Conservation (phyloP, 2,113 vertebrate genomes). For the Apeltes quadracus region DNA sequence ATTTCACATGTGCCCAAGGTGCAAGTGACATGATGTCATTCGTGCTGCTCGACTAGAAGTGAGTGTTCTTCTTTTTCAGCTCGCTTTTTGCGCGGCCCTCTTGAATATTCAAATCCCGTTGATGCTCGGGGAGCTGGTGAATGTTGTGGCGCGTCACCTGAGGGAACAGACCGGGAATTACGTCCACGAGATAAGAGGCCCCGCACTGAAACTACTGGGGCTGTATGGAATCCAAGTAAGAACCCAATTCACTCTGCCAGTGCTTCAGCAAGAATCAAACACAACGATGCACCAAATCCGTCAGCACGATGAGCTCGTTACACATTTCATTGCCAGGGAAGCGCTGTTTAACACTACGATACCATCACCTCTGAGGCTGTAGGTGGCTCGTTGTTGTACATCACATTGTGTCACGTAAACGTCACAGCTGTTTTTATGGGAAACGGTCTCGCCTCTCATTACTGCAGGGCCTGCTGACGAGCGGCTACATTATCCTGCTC, state of each 20-base stretch:
- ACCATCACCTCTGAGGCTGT: not conserved
- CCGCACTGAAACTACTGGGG: constrained; percentile 84
- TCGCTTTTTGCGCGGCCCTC: constrained; percentile 88
- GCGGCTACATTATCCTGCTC: constrained; percentile 90
- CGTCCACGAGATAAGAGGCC: constrained; percentile 77
- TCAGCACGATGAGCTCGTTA: not conserved
- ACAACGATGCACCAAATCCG: not conserved
- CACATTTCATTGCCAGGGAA: not conserved
- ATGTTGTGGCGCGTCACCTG: constrained; percentile 86
- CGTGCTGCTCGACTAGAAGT: not conserved
- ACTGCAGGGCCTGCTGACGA: constrained; percentile 88
- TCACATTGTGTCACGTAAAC: not conserved
- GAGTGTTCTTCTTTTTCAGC: constrained; percentile 68
- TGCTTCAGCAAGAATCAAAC: not conserved
- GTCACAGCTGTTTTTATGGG: constrained; percentile 14
- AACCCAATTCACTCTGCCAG: not conserved
- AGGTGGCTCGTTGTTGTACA: not conserved
- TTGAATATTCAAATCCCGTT: constrained; percentile 91
- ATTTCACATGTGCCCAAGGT: not conserved
- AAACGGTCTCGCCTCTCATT: constrained; percentile 10
- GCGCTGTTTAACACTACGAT: not conserved
- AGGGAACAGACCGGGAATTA: constrained; percentile 81
- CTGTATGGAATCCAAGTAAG: constrained; percentile 90
- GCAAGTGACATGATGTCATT: not conserved
- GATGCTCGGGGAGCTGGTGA: constrained; percentile 91